phyloP scores from a whole-genome alignment of 2,888 invertebrate genomes.

The Prionchulus punctatus region DNA sequence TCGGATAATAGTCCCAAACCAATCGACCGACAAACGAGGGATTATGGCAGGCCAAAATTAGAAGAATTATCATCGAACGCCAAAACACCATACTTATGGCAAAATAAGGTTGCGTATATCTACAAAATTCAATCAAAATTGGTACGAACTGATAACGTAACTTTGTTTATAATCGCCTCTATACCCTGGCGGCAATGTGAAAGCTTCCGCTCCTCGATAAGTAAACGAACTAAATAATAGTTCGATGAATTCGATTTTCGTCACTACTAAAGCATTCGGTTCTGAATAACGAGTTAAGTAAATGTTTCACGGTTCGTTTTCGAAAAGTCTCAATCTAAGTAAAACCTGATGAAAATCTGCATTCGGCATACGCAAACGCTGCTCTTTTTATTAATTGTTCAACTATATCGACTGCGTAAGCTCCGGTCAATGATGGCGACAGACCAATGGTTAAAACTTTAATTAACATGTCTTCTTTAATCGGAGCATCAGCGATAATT shows the following conservation, averaged over 20 bases:
- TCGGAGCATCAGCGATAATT: slow-evolving; percentile 68
- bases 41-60: slow-evolving; percentile 80
- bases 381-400: slow-evolving; percentile 69
- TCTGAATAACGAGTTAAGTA: too few species aligned
- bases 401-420: slow-evolving; percentile 67
- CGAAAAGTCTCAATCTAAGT: neutral
- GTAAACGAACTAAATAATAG: slow-evolving; percentile 73
- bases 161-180: slow-evolving; percentile 28
- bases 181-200: slow-evolving; percentile 66
- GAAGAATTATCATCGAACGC: slow-evolving; percentile 75
- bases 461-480: slow-evolving; percentile 63
- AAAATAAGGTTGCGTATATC: slow-evolving; percentile 64
- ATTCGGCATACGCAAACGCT: slow-evolving; percentile 46
- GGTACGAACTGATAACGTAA: neutral
- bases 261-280: slow-evolving; percentile 32
- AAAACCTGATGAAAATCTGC: neutral
- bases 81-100: slow-evolving; percentile 83
- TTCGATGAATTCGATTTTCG: slow-evolving; percentile 56
- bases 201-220: slow-evolving; percentile 81
- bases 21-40: slow-evolving; percentile 47
- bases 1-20: slow-evolving; percentile 78
- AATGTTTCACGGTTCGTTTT: neutral
- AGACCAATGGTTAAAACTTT: slow-evolving; percentile 64
- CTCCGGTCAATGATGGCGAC: slow-evolving; percentile 55
- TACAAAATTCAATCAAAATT: slow-evolving; percentile 26